phyloP scores from a whole-genome alignment of 2,888 invertebrate genomes.

The Rhodophaea formosa region DNA sequence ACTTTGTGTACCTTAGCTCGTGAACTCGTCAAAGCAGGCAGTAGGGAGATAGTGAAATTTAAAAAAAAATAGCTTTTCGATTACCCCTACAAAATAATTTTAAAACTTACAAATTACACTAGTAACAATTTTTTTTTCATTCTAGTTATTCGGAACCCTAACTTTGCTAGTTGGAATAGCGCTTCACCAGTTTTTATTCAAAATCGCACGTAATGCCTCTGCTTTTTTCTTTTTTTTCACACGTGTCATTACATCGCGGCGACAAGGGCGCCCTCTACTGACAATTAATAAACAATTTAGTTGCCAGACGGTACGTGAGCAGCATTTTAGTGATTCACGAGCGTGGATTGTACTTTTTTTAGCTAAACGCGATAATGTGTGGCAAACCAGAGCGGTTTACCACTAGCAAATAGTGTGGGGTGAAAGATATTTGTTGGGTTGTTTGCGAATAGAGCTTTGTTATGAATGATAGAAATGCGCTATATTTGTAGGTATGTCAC shows the following conservation, averaged over 20 bases:
- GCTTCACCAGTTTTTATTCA: not conserved
- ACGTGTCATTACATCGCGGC: conserved; percentile 13
- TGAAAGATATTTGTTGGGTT: not conserved
- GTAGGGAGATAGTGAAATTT: no score
- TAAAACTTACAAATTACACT: no score
- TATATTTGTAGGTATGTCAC: no score
- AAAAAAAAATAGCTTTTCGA: no score
- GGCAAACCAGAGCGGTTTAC: not conserved
- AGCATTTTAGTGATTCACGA: conserved; percentile 25
- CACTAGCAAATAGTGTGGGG: not conserved
- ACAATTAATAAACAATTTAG: conserved; percentile 51
- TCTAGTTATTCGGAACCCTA: no score
- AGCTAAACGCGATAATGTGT: conserved; percentile 7
- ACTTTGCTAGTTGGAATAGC: no score
- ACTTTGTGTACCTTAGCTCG: no score
- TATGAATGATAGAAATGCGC: no score
- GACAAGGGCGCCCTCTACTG: conserved; percentile 27
- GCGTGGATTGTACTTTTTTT: conserved; percentile 4
- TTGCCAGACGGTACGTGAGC: conserved; percentile 33
- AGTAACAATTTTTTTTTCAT: no score
- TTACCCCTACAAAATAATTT: no score
- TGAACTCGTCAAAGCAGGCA: no score
- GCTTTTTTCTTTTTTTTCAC: conserved; percentile 11
- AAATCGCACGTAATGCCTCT: not conserved
- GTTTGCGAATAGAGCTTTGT: no score